Percentiles rank a stretch among this genome's conserved stretches.
These are phyloP conservation scores for Tenualosa thibaudeaui DNA, from an alignment of 2,797 vertebrate genomes.

Conservation along the genomic window DNA sequence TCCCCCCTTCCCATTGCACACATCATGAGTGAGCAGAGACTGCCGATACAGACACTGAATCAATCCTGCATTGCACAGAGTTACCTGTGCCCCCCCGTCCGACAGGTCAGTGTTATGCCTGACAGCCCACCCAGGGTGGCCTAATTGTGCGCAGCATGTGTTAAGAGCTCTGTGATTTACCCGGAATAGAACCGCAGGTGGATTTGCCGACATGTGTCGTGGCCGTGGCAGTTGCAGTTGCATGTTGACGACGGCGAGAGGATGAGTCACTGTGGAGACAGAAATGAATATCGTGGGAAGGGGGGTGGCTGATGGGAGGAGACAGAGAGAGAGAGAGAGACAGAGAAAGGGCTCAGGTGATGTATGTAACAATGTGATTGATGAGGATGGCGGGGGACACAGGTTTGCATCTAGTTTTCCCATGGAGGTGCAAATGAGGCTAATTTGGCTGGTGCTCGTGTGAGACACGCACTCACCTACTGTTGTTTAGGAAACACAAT, in stretches of 20 bases:
- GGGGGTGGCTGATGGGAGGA: neutral
- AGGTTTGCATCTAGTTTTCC: neutral
- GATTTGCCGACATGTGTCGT: neutral
- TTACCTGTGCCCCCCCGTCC: neutral
- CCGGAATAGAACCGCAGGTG: slow-evolving; percentile 18
- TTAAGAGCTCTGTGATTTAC: slow-evolving; percentile 10
- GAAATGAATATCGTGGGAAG: neutral
- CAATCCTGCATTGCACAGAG: neutral
- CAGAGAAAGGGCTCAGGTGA: neutral
- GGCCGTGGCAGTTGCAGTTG: too few relatives aligned
- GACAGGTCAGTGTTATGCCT: neutral
- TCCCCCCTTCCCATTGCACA: neutral
- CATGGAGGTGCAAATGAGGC: neutral
- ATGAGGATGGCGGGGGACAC: neutral
- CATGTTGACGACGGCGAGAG: slow-evolving; percentile 4
- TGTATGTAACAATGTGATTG: neutral
- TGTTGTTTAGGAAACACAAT: neutral
- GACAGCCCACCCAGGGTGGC: neutral
- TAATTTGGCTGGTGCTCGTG: neutral
- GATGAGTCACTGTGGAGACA: slow-evolving; percentile 31
- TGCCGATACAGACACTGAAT: neutral
- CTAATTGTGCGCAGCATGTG: neutral
- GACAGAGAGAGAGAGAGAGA: neutral
- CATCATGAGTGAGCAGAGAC: neutral
- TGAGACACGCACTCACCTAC: neutral